Base-by-base conservation (phyloP, 2,113 vertebrate genomes). In the Telmatochromis sp. region DNA sequence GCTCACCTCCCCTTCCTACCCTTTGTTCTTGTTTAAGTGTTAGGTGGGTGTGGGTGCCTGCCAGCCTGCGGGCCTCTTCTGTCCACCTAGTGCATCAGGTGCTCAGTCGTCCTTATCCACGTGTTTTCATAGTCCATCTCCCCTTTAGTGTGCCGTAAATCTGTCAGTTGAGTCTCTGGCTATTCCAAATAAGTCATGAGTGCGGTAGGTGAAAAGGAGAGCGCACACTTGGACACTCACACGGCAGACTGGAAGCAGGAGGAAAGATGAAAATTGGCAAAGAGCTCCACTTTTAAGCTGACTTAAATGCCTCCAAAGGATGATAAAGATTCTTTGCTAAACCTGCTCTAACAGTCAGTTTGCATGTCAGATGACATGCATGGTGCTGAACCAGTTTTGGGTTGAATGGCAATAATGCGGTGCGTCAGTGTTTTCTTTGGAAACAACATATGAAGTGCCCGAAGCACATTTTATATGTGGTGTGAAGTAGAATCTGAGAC, bases 1-100 rank as follows among this genome's bases (percentile, higher is more conserved):
- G 33, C 60, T 17, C 68, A n/a, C 31, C 28, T 33, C 55, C 33
- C n/a, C 65, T 19, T 68, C 33, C 53, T 82, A 14, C 80, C 53
- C 86, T 87, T 85, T 86, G 53, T 83, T 93, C 91, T 88, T 75
- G 6, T 50, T 84, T 47, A 85, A 84, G 92, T 92, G 92, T 89
- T 54, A 89, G 82, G 31, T 85, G 6, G 54, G 71, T 73, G 47
- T 14, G 78, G 2, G n/a, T 4, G 17, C 60, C 58, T 42, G 73
- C 81, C 78, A 35, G 85, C 37, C 82, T 35, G 57, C 15, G 1
- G 47, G 51, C 26, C 75, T 87, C 84, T 80, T 68, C 23, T 68
- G 83, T 53, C 71, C 31, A 80, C 26, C 12, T 35, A 17, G 60
- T 28, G 13, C 79, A 85, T 92, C 84, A 81, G 85, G 12, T 23